Evolutionary conservation across 2,888 invertebrate genomes (phyloP).

Genomic region (Mesochorus sp.): DNA sequence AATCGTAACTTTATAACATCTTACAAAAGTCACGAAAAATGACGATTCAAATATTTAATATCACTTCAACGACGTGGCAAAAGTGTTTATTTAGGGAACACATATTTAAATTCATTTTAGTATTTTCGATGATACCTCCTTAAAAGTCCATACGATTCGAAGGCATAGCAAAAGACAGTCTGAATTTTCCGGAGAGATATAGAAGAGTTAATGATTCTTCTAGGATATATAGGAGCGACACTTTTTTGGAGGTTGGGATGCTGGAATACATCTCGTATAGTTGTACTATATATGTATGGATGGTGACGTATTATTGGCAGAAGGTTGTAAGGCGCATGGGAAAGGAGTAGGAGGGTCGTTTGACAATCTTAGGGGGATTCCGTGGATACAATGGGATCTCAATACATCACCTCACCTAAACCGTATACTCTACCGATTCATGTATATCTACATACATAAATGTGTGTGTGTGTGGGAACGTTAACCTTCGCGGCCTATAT

Average conservation of each 20-base stretch:
- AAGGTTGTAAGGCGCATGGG: constrained; percentile 33
- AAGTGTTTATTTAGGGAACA: too few relatives aligned
- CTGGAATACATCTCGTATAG: constrained; percentile 44
- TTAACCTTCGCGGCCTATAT: constrained; percentile 44
- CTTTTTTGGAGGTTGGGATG: constrained; percentile 26
- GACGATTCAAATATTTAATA: too few relatives aligned
- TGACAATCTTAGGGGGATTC: constrained; percentile 82
- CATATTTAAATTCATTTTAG: too few relatives aligned
- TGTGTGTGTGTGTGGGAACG: background rate
- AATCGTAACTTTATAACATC: too few relatives aligned
- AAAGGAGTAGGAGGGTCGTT: constrained; percentile 77
- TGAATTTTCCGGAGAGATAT: too few relatives aligned
- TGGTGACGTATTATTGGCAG: constrained; percentile 78
- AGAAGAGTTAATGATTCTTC: too few relatives aligned
- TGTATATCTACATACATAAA: constrained; percentile 29
- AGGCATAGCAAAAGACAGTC: too few relatives aligned
- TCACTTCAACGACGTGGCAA: too few relatives aligned
- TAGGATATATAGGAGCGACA: too few relatives aligned
- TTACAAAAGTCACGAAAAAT: too few relatives aligned
- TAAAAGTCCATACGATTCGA: too few relatives aligned
- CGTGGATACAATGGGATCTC: constrained; percentile 82
- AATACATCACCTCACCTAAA: constrained; percentile 82
- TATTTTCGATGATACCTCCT: too few relatives aligned
- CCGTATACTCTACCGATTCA: constrained; percentile 63
- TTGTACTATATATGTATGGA: constrained; percentile 61